Evolutionary conservation across 2,113 vertebrate genomes (phyloP), one percentile per base, ranked within the genome.

Genomic region (Isichthys henryi): DNA sequence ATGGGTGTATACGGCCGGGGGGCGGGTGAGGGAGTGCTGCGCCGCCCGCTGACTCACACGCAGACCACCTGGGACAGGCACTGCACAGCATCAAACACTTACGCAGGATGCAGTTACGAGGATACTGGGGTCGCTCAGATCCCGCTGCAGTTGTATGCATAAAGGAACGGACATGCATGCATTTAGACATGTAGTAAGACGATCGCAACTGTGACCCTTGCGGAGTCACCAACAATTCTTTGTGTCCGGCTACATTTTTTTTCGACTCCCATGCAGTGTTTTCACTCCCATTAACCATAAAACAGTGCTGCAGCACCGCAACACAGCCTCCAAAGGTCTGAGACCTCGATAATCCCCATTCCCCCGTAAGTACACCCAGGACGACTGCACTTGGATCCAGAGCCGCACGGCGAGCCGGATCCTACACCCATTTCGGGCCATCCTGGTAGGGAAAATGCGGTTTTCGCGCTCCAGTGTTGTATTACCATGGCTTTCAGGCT

Each of bases 51-150:
- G 62, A 70, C 10, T 27, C 62, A 27, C 56, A 62, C 7, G 66
- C 66, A 74, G 66, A 31, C 11, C 74, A 80, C 31, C 35, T 17
- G 74, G 27, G 13, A 43, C 35, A 39, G 74, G 17, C 35, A 80
- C 6, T 3, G n/a, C 11, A 74, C n/a, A 35, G 66, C 3, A 13
- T 88, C 92, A 93, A 90, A 90, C 56, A 48, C 82, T 21, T 43
- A 83, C 21, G 17, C 82, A 91, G 85, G 90, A 91, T 88, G 90
- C 89, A 90, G 19, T 5, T 21, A 53, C 85, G 35, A 15, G 50
- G n/a, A n/a, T 19, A 3, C 19, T 1, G 31, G 70, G 70, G 35
- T 19, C 35, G 70, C 35, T 3, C 31, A 77, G 11, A 80, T 43
- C 15, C 74, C 5, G 74, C 74, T 2, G 23, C 83, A 13, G 45